A percentile compares a stretch with the other conserved stretches of the same genome.
These are phyloP conservation scores for Geophilus truncorum DNA, from an alignment of 2,888 invertebrate species.

Conservation along the genomic window DNA sequence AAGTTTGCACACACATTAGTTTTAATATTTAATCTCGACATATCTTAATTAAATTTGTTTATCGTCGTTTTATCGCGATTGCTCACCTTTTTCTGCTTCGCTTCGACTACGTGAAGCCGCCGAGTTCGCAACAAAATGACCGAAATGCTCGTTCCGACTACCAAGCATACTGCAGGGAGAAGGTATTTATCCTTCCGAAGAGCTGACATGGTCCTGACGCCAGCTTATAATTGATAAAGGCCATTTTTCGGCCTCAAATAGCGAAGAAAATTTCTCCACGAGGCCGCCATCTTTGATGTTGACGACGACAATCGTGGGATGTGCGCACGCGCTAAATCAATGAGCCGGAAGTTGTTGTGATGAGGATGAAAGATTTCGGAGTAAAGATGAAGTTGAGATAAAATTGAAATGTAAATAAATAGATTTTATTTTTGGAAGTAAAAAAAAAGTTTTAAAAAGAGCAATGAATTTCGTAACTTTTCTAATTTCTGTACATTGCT, in stretches of 20 bases:
- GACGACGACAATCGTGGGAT: background rate
- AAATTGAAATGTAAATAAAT: background rate
- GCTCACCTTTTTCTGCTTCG: conserved; percentile 22
- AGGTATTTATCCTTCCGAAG: conserved; percentile 18
- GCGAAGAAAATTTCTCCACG: conserved; percentile 8
- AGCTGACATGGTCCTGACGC: background rate
- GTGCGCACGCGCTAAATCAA: background rate
- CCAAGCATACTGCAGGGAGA: background rate
- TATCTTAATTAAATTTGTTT: too few relatives aligned
- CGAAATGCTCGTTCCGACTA: conserved; percentile 1
- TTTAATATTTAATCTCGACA: too few relatives aligned
- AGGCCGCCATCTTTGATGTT: conserved; percentile 10
- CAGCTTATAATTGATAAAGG: background rate
- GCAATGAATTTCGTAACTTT: too few relatives aligned
- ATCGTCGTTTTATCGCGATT: background rate
- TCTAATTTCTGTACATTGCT: too few relatives aligned
- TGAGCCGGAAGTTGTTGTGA: background rate
- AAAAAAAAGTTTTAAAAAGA: background rate
- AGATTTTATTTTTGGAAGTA: too few relatives aligned
- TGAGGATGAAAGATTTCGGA: background rate
- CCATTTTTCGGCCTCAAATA: background rate
- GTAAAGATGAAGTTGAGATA: background rate
- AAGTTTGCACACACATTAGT: too few relatives aligned
- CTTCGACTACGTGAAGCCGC: conserved; percentile 15
- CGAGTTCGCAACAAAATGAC: background rate